Evolutionary conservation across 2,113 vertebrate species (phyloP), one percentile per base, ranked within the genome.

Genomic region (Cheilinus undulatus): DNA sequence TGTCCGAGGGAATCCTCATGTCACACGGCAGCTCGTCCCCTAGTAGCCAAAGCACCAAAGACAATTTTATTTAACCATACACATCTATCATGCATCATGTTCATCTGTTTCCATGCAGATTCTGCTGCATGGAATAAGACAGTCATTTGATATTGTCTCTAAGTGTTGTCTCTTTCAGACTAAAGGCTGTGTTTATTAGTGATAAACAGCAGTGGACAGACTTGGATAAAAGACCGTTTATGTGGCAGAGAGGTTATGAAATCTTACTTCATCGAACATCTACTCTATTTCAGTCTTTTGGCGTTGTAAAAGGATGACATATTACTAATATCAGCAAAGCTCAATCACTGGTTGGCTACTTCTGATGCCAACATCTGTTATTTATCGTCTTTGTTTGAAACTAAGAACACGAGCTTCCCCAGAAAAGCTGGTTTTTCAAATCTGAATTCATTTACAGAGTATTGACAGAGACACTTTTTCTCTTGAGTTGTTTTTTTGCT

Each of bases 21-120:
- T 99, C 97, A 88, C 89, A 99, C 0, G 98, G 97, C 81, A 99
- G 92, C 85, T 99, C 97, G 0, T 99, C 97, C 14, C 97, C 98
- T 99, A 72, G 32, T n/a, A 60, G 22, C 51, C 48, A 54, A 38
- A 61, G n/a, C n/a, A n/a, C n/a, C n/a, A n/a, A n/a, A n/a, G n/a
- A n/a, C n/a, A n/a, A n/a, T n/a, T n/a, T n/a, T 56, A 57, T 54
- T 59, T 14, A 0, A 60, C 57, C 51, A 65, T 51, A 26, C 27
- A 69, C 6, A 17, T 38, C 56, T 52, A 26, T 48, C 11, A n/a
- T 49, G 42, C 54, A 69, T 74, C 56, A 9, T 34, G 10, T 57
- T 40, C 54, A 69, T 73, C 58, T 59, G 11, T 60, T 53, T 66
- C 23, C 3, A 43, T 59, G 20, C 50, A 38, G 58, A 73, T 24